Conservation (phyloP, 2,888 invertebrate genomes). For the Drosophila tanythrix region DNA sequence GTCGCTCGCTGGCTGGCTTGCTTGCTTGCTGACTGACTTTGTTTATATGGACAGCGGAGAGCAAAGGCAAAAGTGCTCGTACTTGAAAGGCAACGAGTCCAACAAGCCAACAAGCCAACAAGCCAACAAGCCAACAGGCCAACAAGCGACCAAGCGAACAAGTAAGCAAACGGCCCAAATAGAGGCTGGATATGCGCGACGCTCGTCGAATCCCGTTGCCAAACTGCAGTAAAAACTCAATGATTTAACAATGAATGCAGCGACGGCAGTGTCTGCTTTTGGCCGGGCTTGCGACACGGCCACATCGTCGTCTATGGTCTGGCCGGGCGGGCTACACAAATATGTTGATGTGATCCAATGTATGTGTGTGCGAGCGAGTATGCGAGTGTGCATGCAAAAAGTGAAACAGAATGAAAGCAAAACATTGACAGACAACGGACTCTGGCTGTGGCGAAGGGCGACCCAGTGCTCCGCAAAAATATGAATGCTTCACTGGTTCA, state of each 20-base stretch:
- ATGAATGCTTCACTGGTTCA: slow-evolving; percentile 78
- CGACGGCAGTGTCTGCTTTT: slow-evolving; percentile 24
- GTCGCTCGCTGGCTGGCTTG: not conserved
- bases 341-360: slow-evolving; percentile 40
- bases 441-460: slow-evolving; percentile 55
- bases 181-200: slow-evolving; percentile 71
- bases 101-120: slow-evolving; percentile 10
- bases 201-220: slow-evolving; percentile 74
- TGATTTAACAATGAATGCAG: slow-evolving; percentile 82
- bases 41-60: slow-evolving; percentile 63
- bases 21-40: slow-evolving; percentile 53
- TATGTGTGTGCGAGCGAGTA: slow-evolving; percentile 9
- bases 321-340: slow-evolving; percentile 61
- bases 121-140: slow-evolving; percentile 5
- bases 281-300: slow-evolving; percentile 47
- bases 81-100: slow-evolving; percentile 44
- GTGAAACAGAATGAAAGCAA: slow-evolving; percentile 71
- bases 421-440: slow-evolving; percentile 73
- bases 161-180: slow-evolving; percentile 47
- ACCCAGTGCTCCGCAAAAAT: slow-evolving; percentile 65
- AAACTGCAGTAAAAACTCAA: slow-evolving; percentile 82
- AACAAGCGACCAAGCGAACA: slow-evolving; percentile 4
- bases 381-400: slow-evolving; percentile 21
- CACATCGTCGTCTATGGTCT: slow-evolving; percentile 38
- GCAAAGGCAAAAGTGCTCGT: slow-evolving; percentile 27